Conservation (phyloP, 2,113 vertebrate genomes). For the Lutjanus erythropterus region DNA sequence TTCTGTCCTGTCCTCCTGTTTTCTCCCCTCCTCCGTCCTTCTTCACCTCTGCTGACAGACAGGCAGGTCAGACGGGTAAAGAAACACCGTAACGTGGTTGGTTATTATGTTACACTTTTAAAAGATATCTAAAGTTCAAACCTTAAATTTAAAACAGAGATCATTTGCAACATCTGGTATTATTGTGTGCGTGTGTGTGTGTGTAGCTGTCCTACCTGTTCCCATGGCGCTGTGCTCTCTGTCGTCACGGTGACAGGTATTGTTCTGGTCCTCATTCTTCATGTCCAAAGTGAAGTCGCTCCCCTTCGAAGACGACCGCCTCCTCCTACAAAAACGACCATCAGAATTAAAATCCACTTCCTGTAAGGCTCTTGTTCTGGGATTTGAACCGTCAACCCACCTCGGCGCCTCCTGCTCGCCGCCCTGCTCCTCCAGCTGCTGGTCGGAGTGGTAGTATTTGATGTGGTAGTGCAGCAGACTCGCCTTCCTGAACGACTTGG, state of each 20-base stretch:
- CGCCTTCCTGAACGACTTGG: slow-evolving; percentile 96
- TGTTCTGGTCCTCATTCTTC: slow-evolving; percentile 80
- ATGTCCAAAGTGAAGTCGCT: slow-evolving; percentile 77
- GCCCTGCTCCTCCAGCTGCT: slow-evolving; percentile 86
- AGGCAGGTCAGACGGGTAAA: neutral
- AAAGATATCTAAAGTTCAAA: too few species aligned
- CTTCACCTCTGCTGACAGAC: slow-evolving; percentile 78
- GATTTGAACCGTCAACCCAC: slow-evolving; percentile 15
- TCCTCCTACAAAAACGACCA: slow-evolving; percentile 80
- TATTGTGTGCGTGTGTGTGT: neutral
- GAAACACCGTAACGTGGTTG: neutral
- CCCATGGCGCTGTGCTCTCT: slow-evolving; percentile 64
- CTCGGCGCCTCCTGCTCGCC: slow-evolving; percentile 79
- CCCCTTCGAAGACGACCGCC: slow-evolving; percentile 83
- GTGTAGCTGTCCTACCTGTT: slow-evolving; percentile 76
- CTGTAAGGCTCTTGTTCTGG: neutral
- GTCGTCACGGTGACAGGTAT: slow-evolving; percentile 72
- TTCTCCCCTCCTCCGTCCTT: slow-evolving; percentile 86
- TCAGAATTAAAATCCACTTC: neutral
- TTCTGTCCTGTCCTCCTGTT: slow-evolving; percentile 84
- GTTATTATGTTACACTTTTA: neutral
- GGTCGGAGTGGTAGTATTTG: slow-evolving; percentile 96
- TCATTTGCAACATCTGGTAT: too few species aligned
- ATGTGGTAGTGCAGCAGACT: slow-evolving; percentile 97
- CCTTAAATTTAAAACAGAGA: too few species aligned